These are phyloP conservation scores for Steatornis caripensis DNA, from an alignment of 2,113 vertebrate genomes.

Conservation along the genomic window DNA sequence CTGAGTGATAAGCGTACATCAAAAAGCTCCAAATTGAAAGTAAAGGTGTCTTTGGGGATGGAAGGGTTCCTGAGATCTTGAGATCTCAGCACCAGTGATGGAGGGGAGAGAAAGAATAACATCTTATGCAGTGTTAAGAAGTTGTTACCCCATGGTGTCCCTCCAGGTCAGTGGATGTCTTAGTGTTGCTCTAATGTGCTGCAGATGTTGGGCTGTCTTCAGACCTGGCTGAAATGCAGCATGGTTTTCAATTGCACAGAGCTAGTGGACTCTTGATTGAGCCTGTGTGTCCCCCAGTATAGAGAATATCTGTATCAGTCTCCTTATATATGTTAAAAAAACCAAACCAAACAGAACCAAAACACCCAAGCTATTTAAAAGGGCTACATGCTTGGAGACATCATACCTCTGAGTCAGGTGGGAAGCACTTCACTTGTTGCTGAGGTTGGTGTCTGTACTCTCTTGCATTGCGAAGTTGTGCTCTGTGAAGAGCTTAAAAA, in stretches of 20 bases:
- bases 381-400: not conserved
- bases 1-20: accelerated
- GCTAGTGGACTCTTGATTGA: not conserved
- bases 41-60: not conserved
- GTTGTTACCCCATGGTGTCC: not conserved
- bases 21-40: not conserved
- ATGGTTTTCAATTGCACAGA: not conserved
- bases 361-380: not conserved
- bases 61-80: not conserved
- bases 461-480: not conserved
- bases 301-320: not conserved
- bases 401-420: not conserved
- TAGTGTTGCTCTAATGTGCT: not conserved
- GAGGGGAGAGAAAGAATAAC: not conserved
- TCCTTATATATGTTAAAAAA: not conserved
- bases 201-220: not conserved
- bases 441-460: not conserved
- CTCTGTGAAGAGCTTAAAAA: not conserved
- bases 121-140: not conserved
- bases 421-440: not conserved
- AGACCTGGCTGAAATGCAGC: not conserved
- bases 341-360: not conserved
- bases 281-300: accelerated
- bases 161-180: not conserved
- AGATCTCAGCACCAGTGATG: not conserved